Percentiles rank a stretch among this genome's conserved stretches.
phyloP scores from a whole-genome alignment of 2,113 vertebrate genomes.

The Gadus chalcogrammus region DNA sequence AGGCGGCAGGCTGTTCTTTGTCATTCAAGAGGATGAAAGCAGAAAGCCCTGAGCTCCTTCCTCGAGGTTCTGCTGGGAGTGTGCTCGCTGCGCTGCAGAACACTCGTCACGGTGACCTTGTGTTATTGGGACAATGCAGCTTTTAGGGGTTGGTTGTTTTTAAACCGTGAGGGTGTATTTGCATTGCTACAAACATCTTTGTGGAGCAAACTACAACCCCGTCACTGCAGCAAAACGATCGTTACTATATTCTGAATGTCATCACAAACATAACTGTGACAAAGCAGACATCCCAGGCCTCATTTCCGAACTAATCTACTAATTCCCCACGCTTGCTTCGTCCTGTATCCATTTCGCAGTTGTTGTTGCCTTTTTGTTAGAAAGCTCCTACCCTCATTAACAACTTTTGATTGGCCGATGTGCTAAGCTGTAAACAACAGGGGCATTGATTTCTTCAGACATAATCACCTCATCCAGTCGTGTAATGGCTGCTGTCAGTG shows the following conservation, averaged over 20 bases:
- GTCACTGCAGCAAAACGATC: not conserved
- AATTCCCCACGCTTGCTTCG: constrained; percentile 16
- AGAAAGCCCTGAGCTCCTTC: constrained; percentile 26
- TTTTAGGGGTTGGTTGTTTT: not conserved
- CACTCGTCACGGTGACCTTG: constrained; percentile 25
- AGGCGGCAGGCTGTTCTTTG: constrained; percentile 21
- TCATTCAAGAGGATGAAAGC: constrained; percentile 35
- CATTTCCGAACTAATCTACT: not conserved
- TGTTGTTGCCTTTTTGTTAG: constrained; percentile 9
- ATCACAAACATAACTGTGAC: not conserved
- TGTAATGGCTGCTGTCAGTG: constrained; percentile 68
- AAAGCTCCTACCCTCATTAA: constrained; percentile 59
- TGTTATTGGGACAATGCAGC: constrained; percentile 9
- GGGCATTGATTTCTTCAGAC: constrained; percentile 73
- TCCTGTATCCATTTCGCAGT: constrained; percentile 26
- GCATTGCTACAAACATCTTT: too few species aligned
- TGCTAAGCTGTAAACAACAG: constrained; percentile 66
- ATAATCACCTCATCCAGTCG: constrained; percentile 68
- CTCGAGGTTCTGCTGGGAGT: constrained; percentile 16
- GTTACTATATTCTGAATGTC: not conserved
- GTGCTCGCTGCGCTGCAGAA: constrained; percentile 21
- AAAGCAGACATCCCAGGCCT: not conserved
- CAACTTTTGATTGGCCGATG: constrained; percentile 68
- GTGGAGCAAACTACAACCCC: too few species aligned
- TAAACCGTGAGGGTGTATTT: not conserved